Conservation (phyloP, 1,140 invertebrate species). For the Drosophila bocki region DNA sequence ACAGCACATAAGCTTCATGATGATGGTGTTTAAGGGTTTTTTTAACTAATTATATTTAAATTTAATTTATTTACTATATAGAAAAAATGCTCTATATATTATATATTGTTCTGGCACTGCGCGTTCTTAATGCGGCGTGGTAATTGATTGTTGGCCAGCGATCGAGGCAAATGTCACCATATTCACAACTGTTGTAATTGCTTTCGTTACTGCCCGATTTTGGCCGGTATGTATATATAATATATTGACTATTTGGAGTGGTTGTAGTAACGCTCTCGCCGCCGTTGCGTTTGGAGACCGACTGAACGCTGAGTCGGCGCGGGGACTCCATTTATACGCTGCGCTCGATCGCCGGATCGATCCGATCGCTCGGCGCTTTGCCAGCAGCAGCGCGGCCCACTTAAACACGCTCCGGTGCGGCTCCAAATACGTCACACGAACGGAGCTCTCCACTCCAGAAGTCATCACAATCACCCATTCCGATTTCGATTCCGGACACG, state of each 20-base stretch:
- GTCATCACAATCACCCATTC: constrained; percentile 1
- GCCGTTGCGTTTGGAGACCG: constrained; percentile 58
- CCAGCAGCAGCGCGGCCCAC: constrained; percentile 4
- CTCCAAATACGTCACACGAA: constrained; percentile 26
- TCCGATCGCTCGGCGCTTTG: constrained; percentile 51
- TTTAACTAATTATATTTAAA: neutral
- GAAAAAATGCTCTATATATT: neutral
- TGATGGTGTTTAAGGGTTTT: neutral
- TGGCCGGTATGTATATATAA: constrained; percentile 3
- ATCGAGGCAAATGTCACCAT: constrained; percentile 50
- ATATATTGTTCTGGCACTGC: constrained; percentile 17
- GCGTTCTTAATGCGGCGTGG: constrained; percentile 59
- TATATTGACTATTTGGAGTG: neutral
- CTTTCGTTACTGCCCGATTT: constrained; percentile 35
- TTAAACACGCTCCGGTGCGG: constrained; percentile 18
- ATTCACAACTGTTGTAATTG: constrained; percentile 48
- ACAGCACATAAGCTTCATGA: constrained; percentile 45
- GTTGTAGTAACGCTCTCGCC: constrained; percentile 36
- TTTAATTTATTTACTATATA: neutral
- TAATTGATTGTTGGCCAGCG: constrained; percentile 43
- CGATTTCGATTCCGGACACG: constrained; percentile 8
- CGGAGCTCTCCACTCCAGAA: constrained; percentile 31
- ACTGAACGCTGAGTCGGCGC: constrained; percentile 71
- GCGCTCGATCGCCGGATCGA: constrained; percentile 58
- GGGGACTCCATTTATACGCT: constrained; percentile 73